Conservation (phyloP, 1,140 invertebrate species). For the Achatina immaculata region DNA sequence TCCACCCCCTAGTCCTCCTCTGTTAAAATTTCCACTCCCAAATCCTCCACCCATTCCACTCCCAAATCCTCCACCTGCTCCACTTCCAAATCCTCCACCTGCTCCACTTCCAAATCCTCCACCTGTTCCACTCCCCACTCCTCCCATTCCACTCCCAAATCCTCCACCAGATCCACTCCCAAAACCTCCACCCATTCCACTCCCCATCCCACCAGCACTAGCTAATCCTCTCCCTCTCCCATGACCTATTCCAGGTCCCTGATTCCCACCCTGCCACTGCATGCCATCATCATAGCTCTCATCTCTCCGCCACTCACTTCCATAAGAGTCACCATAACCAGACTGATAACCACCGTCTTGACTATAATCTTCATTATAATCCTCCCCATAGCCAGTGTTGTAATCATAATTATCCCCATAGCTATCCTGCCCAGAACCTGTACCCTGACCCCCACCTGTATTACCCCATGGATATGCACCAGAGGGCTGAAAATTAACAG, state of each 20-base stretch:
- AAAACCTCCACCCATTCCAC: neutral
- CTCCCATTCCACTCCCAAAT: neutral
- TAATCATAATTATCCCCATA: neutral
- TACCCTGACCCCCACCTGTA: neutral
- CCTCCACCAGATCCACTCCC: neutral
- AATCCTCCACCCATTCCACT: too few species aligned
- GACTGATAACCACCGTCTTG: neutral
- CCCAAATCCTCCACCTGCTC: too few species aligned
- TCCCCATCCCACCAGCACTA: neutral
- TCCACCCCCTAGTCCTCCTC: too few species aligned
- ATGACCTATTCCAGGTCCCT: neutral
- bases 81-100: too few species aligned
- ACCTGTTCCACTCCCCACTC: neutral
- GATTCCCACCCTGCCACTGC: neutral
- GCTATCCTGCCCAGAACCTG: neutral
- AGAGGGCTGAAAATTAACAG: neutral
- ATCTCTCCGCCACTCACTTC: neutral
- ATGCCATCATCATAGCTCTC: neutral
- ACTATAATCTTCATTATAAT: neutral
- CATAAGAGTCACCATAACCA: neutral
- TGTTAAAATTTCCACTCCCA: too few species aligned
- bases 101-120: too few species aligned
- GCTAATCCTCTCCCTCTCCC: neutral
- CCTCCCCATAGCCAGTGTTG: slow-evolving; percentile 1
- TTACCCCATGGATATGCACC: neutral